These are phyloP conservation scores for Echinarachnius parma DNA, from an alignment of 53 echinoderm and acorn worm species.

Conservation along the genomic window DNA sequence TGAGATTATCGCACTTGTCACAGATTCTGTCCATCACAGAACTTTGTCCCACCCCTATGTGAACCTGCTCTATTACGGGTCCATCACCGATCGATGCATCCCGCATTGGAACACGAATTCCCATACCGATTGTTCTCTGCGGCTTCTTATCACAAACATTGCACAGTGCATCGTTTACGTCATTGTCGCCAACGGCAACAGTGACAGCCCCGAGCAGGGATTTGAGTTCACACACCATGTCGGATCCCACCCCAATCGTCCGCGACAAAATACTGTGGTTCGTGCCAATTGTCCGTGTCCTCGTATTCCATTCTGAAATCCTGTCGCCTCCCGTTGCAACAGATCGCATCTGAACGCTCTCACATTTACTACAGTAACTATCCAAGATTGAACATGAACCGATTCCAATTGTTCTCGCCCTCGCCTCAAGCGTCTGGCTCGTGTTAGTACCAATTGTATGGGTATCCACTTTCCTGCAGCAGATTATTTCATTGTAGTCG, in stretches of 20 bases:
- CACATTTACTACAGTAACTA: conserved; percentile 59
- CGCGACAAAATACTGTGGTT: conserved; percentile 61
- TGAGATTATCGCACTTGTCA: conserved; percentile 66
- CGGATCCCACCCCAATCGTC: conserved; percentile 71
- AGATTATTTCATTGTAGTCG: conserved; percentile 38
- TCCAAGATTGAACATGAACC: conserved; percentile 41
- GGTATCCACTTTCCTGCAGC: conserved; percentile 45
- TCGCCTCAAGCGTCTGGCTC: conserved; percentile 17
- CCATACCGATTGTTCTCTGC: conserved; percentile 54
- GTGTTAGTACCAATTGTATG: conserved; percentile 46
- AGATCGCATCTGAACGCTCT: conserved; percentile 39
- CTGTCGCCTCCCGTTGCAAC: conserved; percentile 49
- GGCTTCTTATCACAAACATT: conserved; percentile 65
- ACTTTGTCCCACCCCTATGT: conserved; percentile 59
- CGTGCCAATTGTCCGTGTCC: conserved; percentile 70
- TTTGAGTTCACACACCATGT: conserved; percentile 29
- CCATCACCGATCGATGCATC: conserved; percentile 58
- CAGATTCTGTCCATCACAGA: conserved; percentile 68
- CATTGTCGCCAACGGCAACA: conserved; percentile 61
- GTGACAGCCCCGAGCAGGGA: conserved; percentile 32
- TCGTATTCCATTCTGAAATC: conserved; percentile 27
- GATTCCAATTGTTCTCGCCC: conserved; percentile 19
- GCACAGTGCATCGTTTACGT: conserved; percentile 62
- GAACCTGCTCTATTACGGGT: conserved; percentile 24
- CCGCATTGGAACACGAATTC: conserved; percentile 30